Evolutionary conservation across 1,140 invertebrate genomes (phyloP), one percentile per base, ranked within the genome.

Genomic region (Sinella curviseta): DNA sequence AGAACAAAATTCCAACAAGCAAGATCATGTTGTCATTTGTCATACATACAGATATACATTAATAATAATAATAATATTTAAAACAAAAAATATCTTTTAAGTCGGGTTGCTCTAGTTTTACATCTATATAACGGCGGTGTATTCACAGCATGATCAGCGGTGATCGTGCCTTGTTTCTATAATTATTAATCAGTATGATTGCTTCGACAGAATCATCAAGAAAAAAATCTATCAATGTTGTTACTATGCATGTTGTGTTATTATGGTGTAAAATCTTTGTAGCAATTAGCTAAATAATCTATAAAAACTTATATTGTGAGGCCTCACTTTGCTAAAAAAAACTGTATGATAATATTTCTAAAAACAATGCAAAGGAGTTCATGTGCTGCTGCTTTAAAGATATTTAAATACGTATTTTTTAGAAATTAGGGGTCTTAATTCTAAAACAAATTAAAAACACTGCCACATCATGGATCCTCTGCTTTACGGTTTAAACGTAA

Each of bases 121-220:
- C 17, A 17, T 4, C 17, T 4, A 48, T 8, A 17, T 3, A 33
- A n/a, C 30, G 31, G 65, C 31, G 30, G 8, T 70, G n/a, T 70
- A n/a, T 14, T 70, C 26, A 70, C 65, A 70, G 65, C 65, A 70
- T 70, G 65, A 70, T 70, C 65, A 70, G 31, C 31, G 65, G 65
- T 70, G 65, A 70, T 70, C 65, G 65, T 70, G 65, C 65, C 65
- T 70, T 70, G 12, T 60, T 60, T 60, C 55, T 60, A 60, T n/a
- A n/a, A n/a, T 24, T 60, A 8, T 60, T 60, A 60, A 60, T 60
- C 24, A 60, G 24, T 60, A 60, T 60, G 24, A 60, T 60, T 26
- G 39, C 39, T 48, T 8, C 17, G n/a, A n/a, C n/a, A n/a, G n/a
- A n/a, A n/a, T n/a, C n/a, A n/a, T n/a, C n/a, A n/a, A n/a, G n/a